phyloP scores from a whole-genome alignment of 2,888 invertebrate genomes.

The Hydrotaea diabolus region DNA sequence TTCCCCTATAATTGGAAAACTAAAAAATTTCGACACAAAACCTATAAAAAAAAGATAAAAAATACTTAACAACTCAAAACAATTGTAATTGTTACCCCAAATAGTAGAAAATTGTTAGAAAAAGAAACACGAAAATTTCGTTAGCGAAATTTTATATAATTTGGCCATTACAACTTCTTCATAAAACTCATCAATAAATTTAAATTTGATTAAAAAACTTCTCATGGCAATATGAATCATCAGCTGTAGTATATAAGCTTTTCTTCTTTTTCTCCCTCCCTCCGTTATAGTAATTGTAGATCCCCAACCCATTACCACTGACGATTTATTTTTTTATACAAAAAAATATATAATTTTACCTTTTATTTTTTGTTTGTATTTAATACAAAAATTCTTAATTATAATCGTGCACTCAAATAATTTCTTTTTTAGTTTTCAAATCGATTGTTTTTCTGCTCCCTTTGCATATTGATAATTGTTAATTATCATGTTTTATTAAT shows the following conservation, averaged over 20 bases:
- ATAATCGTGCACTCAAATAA: conserved; percentile 25
- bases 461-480: conserved; percentile 54
- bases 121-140: too few relatives aligned
- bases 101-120: not conserved
- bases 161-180: not conserved
- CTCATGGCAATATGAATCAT: not conserved
- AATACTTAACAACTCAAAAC: conserved; percentile 47
- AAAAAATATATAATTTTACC: not conserved
- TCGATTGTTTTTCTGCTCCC: conserved; percentile 36
- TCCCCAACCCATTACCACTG: not conserved
- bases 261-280: not conserved
- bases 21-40: conserved; percentile 40
- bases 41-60: conserved; percentile 37
- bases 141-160: too few relatives aligned
- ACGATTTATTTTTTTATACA: not conserved
- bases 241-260: too few relatives aligned
- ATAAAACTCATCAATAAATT: conserved; percentile 21
- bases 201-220: not conserved
- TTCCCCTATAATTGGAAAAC: conserved; percentile 70
- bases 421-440: conserved; percentile 28
- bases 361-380: conserved; percentile 56
- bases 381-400: conserved; percentile 43
- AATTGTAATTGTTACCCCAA: conserved; percentile 25
- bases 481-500: not conserved
- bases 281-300: not conserved